Conservation (phyloP, 2,888 invertebrate genomes). For the Metellina segmentata region DNA sequence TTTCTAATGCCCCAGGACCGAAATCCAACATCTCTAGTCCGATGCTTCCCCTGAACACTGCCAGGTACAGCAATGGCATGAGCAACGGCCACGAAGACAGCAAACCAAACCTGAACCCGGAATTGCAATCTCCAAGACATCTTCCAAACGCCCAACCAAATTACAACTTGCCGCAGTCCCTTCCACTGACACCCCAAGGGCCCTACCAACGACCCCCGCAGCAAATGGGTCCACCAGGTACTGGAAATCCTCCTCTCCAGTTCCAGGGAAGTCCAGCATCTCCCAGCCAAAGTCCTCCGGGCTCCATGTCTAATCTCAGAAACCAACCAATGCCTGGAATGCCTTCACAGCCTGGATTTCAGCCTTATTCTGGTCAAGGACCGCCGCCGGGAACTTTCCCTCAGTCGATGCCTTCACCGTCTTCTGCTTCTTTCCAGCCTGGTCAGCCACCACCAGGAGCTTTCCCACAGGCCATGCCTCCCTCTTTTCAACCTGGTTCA, state of each 20-base stretch:
- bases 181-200: neutral
- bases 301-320: neutral
- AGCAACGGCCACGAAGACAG: conserved; percentile 53
- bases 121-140: neutral
- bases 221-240: neutral
- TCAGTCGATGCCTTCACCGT: neutral
- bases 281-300: neutral
- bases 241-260: neutral
- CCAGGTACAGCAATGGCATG: conserved; percentile 49
- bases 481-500: conserved; percentile 18
- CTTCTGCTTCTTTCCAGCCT: neutral
- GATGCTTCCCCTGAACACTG: neutral
- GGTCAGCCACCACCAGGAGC: neutral
- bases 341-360: neutral
- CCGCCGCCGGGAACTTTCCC: conserved; percentile 9
- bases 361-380: neutral
- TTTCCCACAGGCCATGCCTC: neutral
- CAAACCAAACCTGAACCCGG: neutral
- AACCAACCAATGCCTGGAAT: neutral
- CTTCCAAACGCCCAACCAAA: conserved; percentile 23
- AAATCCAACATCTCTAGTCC: conserved; percentile 1
- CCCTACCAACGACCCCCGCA: conserved; percentile 1
- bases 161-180: conserved; percentile 21
- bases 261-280: neutral
- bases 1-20: neutral